phyloP scores from a whole-genome alignment of 2,888 invertebrate species.

The Oxytorus armatus region DNA sequence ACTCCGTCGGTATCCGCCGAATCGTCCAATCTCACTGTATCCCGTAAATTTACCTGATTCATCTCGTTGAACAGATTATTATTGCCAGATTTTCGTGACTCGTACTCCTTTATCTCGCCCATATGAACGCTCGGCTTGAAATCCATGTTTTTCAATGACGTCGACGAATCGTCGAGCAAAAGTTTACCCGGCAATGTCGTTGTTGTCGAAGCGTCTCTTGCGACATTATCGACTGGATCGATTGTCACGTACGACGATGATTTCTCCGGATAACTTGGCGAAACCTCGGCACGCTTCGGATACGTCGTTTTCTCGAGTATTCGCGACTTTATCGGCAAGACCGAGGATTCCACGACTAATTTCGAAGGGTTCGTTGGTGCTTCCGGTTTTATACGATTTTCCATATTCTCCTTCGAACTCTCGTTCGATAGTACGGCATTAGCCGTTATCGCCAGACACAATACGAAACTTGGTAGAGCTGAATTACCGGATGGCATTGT shows the following conservation, averaged over 20 bases:
- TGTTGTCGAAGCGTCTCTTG: not conserved
- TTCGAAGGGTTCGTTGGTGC: not conserved
- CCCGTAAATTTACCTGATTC: constrained; percentile 73
- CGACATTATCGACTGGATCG: not conserved
- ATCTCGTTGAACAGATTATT: constrained; percentile 71
- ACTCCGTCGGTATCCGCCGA: constrained; percentile 58
- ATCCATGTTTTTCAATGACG: constrained; percentile 23
- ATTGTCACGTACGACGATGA: constrained; percentile 26
- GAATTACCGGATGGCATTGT: constrained; percentile 52
- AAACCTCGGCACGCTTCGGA: constrained; percentile 2
- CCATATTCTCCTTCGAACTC: not conserved
- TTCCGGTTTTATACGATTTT: not conserved
- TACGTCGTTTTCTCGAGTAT: constrained; percentile 35
- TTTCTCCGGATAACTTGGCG: not conserved
- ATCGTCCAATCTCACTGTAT: constrained; percentile 58
- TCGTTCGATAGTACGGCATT: constrained; percentile 5
- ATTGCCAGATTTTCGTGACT: constrained; percentile 49
- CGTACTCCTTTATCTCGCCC: constrained; percentile 67
- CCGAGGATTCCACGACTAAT: not conserved
- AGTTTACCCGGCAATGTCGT: not conserved
- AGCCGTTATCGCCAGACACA: constrained; percentile 47
- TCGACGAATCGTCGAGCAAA: not conserved
- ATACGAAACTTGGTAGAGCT: constrained; percentile 30
- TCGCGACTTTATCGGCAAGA: constrained; percentile 21
- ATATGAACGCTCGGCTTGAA: constrained; percentile 78